A percentile compares a stretch with the other conserved stretches of the same genome.
Conservation (phyloP, 1,140 invertebrate species). For the Ceratina australensis region DNA sequence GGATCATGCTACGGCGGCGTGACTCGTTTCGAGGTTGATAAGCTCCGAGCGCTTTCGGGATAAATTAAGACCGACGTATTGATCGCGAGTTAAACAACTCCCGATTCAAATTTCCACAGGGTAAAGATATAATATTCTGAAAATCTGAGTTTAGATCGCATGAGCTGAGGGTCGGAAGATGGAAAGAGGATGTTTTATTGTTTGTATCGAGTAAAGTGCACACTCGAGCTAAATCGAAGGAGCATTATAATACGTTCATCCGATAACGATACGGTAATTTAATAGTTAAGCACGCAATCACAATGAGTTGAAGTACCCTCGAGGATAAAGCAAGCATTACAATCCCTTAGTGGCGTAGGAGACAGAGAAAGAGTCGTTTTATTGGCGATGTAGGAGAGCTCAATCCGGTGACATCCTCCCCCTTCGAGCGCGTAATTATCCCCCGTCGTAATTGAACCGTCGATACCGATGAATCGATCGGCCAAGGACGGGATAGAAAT, state of each 20-base stretch:
- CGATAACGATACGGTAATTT: background rate
- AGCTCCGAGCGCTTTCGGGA: background rate
- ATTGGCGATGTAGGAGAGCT: background rate
- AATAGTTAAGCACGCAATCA: background rate
- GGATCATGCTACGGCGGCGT: background rate
- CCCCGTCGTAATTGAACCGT: conserved; percentile 30
- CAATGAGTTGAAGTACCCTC: background rate
- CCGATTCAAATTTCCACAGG: too few species aligned
- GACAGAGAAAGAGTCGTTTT: conserved; percentile 3
- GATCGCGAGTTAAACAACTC: too few species aligned
- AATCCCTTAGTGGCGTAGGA: background rate
- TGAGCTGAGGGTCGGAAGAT: too few species aligned
- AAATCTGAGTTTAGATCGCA: too few species aligned
- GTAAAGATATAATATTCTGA: too few species aligned
- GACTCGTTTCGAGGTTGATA: background rate
- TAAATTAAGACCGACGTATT: background rate
- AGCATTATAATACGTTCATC: too few species aligned
- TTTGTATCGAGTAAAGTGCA: too few species aligned
- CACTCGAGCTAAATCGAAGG: too few species aligned
- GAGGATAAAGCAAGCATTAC: background rate
- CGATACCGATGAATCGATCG: conserved; percentile 41
- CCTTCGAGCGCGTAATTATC: conserved; percentile 19
- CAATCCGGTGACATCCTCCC: background rate
- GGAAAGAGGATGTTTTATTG: too few species aligned
- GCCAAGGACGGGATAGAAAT: conserved; percentile 39